Evolutionary conservation across 2,888 invertebrate species (phyloP).

Genomic region (Epistrophe grossulariae): DNA sequence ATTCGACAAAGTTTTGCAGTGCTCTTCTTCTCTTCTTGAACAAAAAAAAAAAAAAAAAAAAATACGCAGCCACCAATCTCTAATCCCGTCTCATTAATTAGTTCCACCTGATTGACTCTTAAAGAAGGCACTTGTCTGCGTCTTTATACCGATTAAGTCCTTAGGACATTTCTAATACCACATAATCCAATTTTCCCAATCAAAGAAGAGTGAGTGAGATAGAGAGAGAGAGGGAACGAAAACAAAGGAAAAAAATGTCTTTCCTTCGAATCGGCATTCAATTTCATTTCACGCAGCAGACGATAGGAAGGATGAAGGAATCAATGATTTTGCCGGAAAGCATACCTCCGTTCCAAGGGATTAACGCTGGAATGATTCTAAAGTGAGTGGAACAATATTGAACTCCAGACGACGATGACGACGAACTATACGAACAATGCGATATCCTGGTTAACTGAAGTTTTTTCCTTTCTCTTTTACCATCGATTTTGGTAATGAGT

Average conservation of each 20-base stretch:
- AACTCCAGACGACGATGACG: slow-evolving; percentile 47
- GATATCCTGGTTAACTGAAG: slow-evolving; percentile 50
- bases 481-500: slow-evolving; percentile 30
- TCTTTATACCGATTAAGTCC: slow-evolving; percentile 67
- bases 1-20: not conserved
- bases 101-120: slow-evolving; percentile 64
- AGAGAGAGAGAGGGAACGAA: not conserved
- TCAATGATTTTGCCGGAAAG: slow-evolving; percentile 33
- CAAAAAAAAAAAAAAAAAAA: no score
- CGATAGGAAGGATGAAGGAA: slow-evolving; percentile 11
- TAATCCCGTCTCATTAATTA: slow-evolving; percentile 68
- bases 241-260: slow-evolving; percentile 9
- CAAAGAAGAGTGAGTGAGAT: not conserved
- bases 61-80: slow-evolving; percentile 17
- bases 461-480: not conserved
- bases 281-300: slow-evolving; percentile 52
- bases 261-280: slow-evolving; percentile 48
- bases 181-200: slow-evolving; percentile 68
- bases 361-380: slow-evolving; percentile 66
- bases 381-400: slow-evolving; percentile 49
- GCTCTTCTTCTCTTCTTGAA: not conserved
- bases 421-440: slow-evolving; percentile 11
- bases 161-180: slow-evolving; percentile 73
- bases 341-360: slow-evolving; percentile 50
- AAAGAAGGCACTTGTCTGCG: slow-evolving; percentile 68